Conservation (phyloP, 2,888 invertebrate genomes). For the Falcaria lacertinaria region DNA sequence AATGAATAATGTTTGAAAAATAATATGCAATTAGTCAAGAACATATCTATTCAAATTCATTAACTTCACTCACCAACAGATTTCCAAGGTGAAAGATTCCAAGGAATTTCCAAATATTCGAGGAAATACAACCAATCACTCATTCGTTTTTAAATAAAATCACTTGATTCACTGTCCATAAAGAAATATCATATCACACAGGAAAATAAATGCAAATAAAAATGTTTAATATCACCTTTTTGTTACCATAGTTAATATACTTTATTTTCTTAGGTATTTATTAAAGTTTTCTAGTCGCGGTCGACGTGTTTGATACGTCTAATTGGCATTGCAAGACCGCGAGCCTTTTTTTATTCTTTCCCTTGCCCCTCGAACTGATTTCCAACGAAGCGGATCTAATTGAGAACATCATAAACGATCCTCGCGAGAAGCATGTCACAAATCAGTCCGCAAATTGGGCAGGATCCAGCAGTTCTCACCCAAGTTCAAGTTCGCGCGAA, state of each 20-base stretch:
- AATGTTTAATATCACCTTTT: conserved; percentile 48
- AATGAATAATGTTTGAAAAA: conserved; percentile 3
- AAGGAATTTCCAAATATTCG: conserved; percentile 23
- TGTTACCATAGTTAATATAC: conserved; percentile 50
- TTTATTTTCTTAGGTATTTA: conserved; percentile 40
- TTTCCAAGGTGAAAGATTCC: conserved; percentile 16
- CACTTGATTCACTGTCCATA: conserved; percentile 22
- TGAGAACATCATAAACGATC: conserved; percentile 67
- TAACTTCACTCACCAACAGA: conserved; percentile 24
- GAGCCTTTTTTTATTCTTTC: conserved; percentile 62
- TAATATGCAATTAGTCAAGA: no score
- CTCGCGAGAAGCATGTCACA: conserved; percentile 62
- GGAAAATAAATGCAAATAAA: conserved; percentile 23
- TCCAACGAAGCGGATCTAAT: conserved; percentile 67
- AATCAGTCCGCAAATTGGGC: conserved; percentile 56
- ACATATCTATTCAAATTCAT: no score
- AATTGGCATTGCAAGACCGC: conserved; percentile 51
- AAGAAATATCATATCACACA: conserved; percentile 11
- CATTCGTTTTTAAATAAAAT: conserved; percentile 8
- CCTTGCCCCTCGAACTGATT: conserved; percentile 60
- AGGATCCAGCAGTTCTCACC: conserved; percentile 30
- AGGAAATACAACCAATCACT: conserved; percentile 19
- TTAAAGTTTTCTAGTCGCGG: conserved; percentile 40
- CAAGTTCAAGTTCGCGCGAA: conserved; percentile 69
- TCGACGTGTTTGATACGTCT: conserved; percentile 44